phyloP scores from a whole-genome alignment of 2,113 vertebrate genomes.

The Ciconia stormi region DNA sequence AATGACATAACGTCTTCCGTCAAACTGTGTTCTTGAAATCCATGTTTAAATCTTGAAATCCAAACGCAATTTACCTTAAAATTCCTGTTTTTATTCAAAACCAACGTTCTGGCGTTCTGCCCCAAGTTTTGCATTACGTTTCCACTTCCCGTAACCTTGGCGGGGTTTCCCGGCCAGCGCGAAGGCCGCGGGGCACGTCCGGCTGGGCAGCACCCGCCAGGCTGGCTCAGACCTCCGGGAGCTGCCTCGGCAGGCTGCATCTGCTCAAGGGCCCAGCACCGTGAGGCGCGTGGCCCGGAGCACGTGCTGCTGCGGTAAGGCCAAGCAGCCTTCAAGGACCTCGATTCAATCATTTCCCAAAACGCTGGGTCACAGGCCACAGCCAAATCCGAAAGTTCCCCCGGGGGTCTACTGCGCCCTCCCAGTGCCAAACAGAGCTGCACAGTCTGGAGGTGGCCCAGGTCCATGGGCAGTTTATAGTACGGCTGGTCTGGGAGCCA shows the following conservation, averaged over 20 bases:
- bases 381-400: neutral
- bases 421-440: neutral
- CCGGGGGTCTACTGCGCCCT: rapidly evolving
- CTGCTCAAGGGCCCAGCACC: rapidly evolving
- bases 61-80: neutral
- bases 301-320: rapidly evolving
- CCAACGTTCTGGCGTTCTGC: neutral
- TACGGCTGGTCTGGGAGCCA: neutral
- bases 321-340: neutral
- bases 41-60: neutral
- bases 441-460: neutral
- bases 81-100: neutral
- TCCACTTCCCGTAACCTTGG: neutral
- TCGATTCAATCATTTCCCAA: neutral
- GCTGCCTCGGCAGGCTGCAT: neutral
- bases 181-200: neutral
- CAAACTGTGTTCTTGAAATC: neutral
- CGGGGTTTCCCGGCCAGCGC: neutral
- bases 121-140: neutral
- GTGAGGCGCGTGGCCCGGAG: rapidly evolving
- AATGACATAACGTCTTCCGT: neutral
- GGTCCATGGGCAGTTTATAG: neutral
- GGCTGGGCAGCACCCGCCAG: neutral
- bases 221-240: neutral
- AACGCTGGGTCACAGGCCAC: neutral